Conservation (phyloP, 2,113 vertebrate genomes). For the Triplophysa dalaica region DNA sequence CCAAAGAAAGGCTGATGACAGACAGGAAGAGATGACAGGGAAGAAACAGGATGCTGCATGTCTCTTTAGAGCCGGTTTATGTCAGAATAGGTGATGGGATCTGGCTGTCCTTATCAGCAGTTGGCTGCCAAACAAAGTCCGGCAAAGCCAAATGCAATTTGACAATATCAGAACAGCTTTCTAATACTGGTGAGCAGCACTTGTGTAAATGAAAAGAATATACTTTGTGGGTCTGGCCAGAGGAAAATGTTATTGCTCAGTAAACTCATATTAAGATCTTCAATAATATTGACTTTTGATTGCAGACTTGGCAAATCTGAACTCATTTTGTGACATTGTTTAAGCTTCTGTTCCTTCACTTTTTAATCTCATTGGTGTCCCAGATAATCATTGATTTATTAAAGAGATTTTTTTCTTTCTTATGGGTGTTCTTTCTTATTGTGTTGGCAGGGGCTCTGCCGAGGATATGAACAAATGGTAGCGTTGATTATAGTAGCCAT, state of each 20-base stretch:
- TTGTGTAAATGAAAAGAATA: too few species aligned
- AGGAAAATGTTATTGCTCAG: too few species aligned
- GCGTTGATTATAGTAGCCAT: background rate
- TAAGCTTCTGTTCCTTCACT: too few species aligned
- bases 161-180: too few species aligned
- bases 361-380: too few species aligned
- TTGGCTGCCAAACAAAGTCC: constrained; percentile 26
- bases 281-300: too few species aligned
- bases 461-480: background rate
- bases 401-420: too few species aligned
- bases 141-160: constrained; percentile 16
- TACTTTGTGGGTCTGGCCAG: background rate
- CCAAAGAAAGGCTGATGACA: background rate
- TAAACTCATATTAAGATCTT: too few species aligned
- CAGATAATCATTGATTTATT: too few species aligned
- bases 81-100: constrained; percentile 29
- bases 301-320: too few species aligned
- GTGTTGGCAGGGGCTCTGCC: background rate
- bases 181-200: background rate
- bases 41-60: constrained; percentile 23
- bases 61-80: constrained; percentile 39
- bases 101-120: constrained; percentile 38
- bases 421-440: background rate
- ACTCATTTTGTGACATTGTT: too few species aligned
- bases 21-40: constrained; percentile 27